A percentile compares a stretch with the other conserved stretches of the same genome.
These are phyloP conservation scores for Toxonevra muliebris DNA, from an alignment of 2,888 invertebrate genomes.

Conservation along the genomic window DNA sequence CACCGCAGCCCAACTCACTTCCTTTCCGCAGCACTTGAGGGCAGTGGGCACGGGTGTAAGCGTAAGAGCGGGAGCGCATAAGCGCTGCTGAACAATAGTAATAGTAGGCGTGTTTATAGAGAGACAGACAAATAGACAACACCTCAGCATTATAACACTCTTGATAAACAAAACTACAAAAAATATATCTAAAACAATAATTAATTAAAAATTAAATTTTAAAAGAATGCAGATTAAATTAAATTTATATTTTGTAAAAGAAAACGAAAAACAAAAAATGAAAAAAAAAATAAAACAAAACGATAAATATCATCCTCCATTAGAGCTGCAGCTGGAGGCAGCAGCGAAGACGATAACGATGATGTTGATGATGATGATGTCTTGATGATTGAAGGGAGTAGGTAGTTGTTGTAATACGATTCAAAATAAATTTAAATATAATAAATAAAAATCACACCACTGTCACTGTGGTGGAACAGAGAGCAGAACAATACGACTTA, in stretches of 20 bases:
- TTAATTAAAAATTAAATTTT: constrained; percentile 50
- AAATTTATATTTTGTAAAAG: constrained; percentile 37
- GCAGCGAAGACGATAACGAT: not conserved
- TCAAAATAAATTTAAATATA: not conserved
- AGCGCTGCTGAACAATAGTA: not conserved
- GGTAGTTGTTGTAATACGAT: constrained; percentile 15
- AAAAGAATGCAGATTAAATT: constrained; percentile 46
- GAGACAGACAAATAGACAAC: not conserved
- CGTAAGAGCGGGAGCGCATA: constrained; percentile 21
- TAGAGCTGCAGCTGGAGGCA: not conserved
- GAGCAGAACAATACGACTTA: constrained; percentile 47
- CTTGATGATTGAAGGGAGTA: not conserved
- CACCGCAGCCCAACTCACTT: constrained; percentile 19
- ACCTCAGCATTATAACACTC: not conserved
- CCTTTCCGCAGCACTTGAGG: constrained; percentile 15
- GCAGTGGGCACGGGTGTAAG: constrained; percentile 27
- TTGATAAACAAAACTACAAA: constrained; percentile 37
- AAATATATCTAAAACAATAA: constrained; percentile 53
- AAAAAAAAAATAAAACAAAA: constrained; percentile 22
- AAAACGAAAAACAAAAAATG: constrained; percentile 35
- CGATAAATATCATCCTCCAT: not conserved
- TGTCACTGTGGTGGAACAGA: constrained; percentile 2
- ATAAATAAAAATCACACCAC: not conserved
- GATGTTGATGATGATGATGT: too few species aligned
- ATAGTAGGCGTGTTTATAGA: constrained; percentile 12